These are phyloP conservation scores for Synchiropus splendidus DNA, from an alignment of 2,113 vertebrate species.

Conservation along the genomic window DNA sequence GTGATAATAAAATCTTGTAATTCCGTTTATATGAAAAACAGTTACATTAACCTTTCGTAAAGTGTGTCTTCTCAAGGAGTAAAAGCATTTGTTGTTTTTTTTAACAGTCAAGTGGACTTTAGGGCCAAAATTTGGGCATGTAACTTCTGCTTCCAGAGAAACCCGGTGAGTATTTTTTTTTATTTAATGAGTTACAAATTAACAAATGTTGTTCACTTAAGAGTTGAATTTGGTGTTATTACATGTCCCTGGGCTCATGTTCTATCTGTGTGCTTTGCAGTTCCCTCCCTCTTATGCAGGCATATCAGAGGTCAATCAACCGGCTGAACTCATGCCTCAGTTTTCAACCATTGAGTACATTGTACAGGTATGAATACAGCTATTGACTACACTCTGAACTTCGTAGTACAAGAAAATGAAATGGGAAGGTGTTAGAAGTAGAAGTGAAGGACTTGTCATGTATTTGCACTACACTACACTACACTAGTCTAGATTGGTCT, in stretches of 20 bases:
- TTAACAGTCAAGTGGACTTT: conserved; percentile 89
- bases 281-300: conserved; percentile 91
- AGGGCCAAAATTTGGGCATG: conserved; percentile 96
- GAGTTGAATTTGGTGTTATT: too few species aligned
- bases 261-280: conserved; percentile 57
- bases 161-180: conserved; percentile 71
- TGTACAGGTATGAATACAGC: conserved; percentile 78
- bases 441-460: too few species aligned
- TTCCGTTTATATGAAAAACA: neutral
- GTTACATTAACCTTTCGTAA: neutral
- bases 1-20: neutral
- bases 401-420: too few species aligned
- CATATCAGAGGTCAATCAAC: conserved; percentile 92
- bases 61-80: too few species aligned
- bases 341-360: conserved; percentile 97
- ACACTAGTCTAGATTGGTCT: too few species aligned
- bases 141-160: conserved; percentile 98
- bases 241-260: neutral
- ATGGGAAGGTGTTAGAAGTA: too few species aligned
- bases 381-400: conserved; percentile 16
- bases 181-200: conserved; percentile 70
- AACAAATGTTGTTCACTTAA: too few species aligned
- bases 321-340: conserved; percentile 93
- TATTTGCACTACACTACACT: too few species aligned
- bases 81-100: conserved; percentile 8